Percentiles rank a stretch among this genome's conserved stretches.
Evolutionary conservation across 1,140 invertebrate genomes (phyloP).

Genomic region (Rhizoglyphus robini): DNA sequence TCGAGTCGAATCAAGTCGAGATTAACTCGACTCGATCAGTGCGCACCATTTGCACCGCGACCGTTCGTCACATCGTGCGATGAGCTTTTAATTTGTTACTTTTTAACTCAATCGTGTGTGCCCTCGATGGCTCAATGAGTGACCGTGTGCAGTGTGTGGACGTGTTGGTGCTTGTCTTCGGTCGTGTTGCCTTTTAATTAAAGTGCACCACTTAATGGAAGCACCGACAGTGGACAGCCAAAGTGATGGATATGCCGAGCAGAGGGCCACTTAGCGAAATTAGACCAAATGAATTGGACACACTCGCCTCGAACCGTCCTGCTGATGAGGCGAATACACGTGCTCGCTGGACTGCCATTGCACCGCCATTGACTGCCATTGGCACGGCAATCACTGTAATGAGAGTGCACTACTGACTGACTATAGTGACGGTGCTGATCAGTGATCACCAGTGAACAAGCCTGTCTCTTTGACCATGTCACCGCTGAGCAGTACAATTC

Average conservation of each 20-base stretch:
- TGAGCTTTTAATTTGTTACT: constrained; percentile 11
- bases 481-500: too few relatives aligned
- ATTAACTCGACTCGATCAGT: too few relatives aligned
- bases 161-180: not conserved
- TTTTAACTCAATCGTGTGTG: constrained; percentile 1
- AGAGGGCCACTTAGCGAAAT: constrained; percentile 6
- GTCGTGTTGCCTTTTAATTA: constrained; percentile 12
- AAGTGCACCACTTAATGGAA: not conserved
- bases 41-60: too few relatives aligned
- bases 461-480: too few relatives aligned
- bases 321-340: constrained; percentile 3
- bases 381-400: too few relatives aligned
- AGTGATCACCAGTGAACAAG: too few relatives aligned
- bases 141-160: not conserved
- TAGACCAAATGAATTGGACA: constrained; percentile 14
- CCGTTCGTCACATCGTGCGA: not conserved
- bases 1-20: too few relatives aligned
- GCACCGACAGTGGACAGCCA: not conserved
- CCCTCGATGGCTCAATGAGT: not conserved
- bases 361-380: too few relatives aligned
- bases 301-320: not conserved
- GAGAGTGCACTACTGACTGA: too few relatives aligned
- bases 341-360: too few relatives aligned
- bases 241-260: not conserved
- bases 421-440: too few relatives aligned